Conservation (phyloP, 1,140 invertebrate species). For the Drosophila funebris region DNA sequence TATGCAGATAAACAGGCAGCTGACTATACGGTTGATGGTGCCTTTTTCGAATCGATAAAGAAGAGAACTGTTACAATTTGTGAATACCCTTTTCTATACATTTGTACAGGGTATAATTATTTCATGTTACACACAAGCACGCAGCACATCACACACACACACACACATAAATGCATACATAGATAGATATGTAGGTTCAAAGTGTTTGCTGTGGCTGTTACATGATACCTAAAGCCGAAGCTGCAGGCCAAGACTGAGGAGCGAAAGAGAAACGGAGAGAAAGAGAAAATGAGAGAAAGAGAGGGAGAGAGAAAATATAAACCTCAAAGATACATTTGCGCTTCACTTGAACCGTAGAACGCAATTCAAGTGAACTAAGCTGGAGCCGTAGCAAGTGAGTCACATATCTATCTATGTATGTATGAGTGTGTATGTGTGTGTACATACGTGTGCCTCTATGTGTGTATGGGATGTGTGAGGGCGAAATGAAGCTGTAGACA, state of each 20-base stretch:
- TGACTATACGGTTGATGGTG: too few species aligned
- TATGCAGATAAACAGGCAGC: too few species aligned
- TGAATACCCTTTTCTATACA: neutral
- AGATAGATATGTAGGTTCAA: slow-evolving; percentile 18
- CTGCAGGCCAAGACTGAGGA: slow-evolving; percentile 16
- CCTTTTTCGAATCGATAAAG: too few species aligned
- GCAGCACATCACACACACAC: slow-evolving; percentile 44
- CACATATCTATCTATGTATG: slow-evolving; percentile 13
- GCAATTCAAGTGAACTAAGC: slow-evolving; percentile 75
- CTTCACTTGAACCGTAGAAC: slow-evolving; percentile 75
- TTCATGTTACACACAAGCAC: slow-evolving; percentile 50
- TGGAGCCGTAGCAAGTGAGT: slow-evolving; percentile 49
- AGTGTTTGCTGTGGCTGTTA: slow-evolving; percentile 57
- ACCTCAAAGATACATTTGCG: slow-evolving; percentile 81
- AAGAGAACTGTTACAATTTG: too few species aligned
- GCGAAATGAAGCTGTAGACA: slow-evolving; percentile 75
- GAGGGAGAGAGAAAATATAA: slow-evolving; percentile 57
- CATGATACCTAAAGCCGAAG: slow-evolving; percentile 60
- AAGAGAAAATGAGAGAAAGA: neutral
- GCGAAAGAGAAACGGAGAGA: neutral
- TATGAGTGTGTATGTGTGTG: slow-evolving; percentile 9
- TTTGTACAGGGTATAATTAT: slow-evolving; percentile 45
- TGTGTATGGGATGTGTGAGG: slow-evolving; percentile 24
- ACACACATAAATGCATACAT: slow-evolving; percentile 12
- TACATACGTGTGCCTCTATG: slow-evolving; percentile 12